Percentiles rank a stretch among this genome's conserved stretches.
phyloP scores from a whole-genome alignment of 2,888 invertebrate species.

The Diloba caeruleocephala region DNA sequence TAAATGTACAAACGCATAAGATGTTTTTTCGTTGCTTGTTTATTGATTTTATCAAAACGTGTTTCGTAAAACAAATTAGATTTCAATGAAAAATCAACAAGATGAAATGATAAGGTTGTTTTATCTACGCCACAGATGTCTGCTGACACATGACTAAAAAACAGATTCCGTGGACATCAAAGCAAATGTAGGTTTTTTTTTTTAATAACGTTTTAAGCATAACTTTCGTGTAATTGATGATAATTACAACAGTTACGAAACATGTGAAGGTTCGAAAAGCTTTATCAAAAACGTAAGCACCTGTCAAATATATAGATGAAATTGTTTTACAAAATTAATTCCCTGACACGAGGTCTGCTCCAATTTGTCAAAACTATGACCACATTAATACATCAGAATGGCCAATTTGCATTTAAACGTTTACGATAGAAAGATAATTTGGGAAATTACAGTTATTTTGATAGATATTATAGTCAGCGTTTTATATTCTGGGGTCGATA shows the following conservation, averaged over 20 bases:
- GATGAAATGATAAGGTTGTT: slow-evolving; percentile 39
- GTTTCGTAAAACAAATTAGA: slow-evolving; percentile 29
- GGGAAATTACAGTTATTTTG: slow-evolving; percentile 83
- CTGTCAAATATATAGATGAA: slow-evolving; percentile 60
- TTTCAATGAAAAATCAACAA: slow-evolving; percentile 41
- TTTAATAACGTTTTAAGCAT: slow-evolving; percentile 1
- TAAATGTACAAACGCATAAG: slow-evolving; percentile 46
- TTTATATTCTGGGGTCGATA: slow-evolving; percentile 73
- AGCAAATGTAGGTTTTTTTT: slow-evolving; percentile 17
- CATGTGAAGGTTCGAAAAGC: slow-evolving; percentile 7
- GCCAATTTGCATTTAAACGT: slow-evolving; percentile 85
- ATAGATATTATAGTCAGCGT: slow-evolving; percentile 79
- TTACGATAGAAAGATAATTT: slow-evolving; percentile 79
- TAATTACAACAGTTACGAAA: slow-evolving; percentile 7
- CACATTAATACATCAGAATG: slow-evolving; percentile 80
- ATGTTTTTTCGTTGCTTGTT: slow-evolving; percentile 32
- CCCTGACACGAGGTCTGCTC: slow-evolving; percentile 62
- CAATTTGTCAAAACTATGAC: slow-evolving; percentile 81
- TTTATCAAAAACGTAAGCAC: slow-evolving; percentile 44
- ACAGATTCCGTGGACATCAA: slow-evolving; percentile 21
- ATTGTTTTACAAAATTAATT: slow-evolving; percentile 67
- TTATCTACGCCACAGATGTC: slow-evolving; percentile 29
- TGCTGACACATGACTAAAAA: slow-evolving; percentile 25
- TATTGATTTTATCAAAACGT: slow-evolving; percentile 32
- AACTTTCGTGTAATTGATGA: background rate